phyloP scores from a whole-genome alignment of 2,888 invertebrate genomes.

The Mechanitis messenoides region DNA sequence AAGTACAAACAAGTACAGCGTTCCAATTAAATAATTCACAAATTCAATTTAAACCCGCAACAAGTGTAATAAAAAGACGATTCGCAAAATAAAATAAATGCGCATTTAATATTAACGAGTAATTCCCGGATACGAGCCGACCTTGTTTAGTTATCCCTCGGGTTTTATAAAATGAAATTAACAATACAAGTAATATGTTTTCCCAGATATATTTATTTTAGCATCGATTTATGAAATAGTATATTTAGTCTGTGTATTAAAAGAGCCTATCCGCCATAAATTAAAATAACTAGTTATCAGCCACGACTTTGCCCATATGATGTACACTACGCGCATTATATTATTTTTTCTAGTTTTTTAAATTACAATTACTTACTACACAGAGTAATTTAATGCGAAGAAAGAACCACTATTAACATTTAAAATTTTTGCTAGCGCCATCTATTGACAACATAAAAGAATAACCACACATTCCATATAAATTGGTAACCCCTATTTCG shows the following conservation, averaged over 20 bases:
- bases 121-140: slow-evolving; percentile 14
- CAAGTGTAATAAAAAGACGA: slow-evolving; percentile 23
- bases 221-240: not conserved
- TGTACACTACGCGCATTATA: too few relatives aligned
- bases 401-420: too few relatives aligned
- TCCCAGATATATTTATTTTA: not conserved
- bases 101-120: slow-evolving; percentile 22
- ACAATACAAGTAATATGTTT: slow-evolving; percentile 7
- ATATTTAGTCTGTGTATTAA: not conserved
- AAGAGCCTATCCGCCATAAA: too few relatives aligned
- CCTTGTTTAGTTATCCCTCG: slow-evolving; percentile 11
- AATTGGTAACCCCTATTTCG: too few relatives aligned
- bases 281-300: too few relatives aligned
- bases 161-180: slow-evolving; percentile 11
- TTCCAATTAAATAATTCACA: slow-evolving; percentile 11
- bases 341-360: too few relatives aligned
- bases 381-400: too few relatives aligned
- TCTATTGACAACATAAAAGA: too few relatives aligned
- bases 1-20: not conserved
- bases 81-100: slow-evolving; percentile 21
- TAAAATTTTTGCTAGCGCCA: too few relatives aligned
- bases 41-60: slow-evolving; percentile 22
- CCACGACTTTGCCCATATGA: too few relatives aligned
- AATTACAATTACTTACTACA: too few relatives aligned
- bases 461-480: too few relatives aligned